Evolutionary conservation across 1,140 invertebrate genomes (phyloP), one percentile per base, ranked within the genome.

Genomic region (Zaprionus kolodkinae): DNA sequence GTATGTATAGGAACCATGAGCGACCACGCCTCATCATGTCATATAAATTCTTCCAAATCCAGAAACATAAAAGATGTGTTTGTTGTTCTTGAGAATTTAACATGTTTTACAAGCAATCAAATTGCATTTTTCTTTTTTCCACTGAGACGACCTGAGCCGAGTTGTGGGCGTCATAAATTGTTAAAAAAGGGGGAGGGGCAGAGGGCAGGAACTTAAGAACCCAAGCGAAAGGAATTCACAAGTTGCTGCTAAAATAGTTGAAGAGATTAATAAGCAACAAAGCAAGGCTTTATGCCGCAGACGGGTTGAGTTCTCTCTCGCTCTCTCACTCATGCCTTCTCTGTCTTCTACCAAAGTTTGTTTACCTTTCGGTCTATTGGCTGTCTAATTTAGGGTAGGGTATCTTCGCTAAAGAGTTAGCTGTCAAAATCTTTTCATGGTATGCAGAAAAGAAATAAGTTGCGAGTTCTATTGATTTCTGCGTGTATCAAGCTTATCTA

Each of bases 81-180:
- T 66, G 67, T 69, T 17, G 45, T 50, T 50, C 21, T 50, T 79
- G 71, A 79, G 83, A 86, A 89, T 74, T 76, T 73, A 81, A 89
- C 85, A 88, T 88, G 85, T 89, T 88, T 88, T 83, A 88, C 85
- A 88, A 89, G 85, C 81, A 85, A 89, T 89, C 83, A 89, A 88
- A 88, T 88, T 89, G 85, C 85, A 89, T 89, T 89, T 88, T 83
- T n/a, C n/a, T 84, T 89, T 88, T 83, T 21, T 21, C 81, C 85
- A 88, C 6, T 13, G 17, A 25, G 45, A 50, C 40, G 45, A 50
- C 17, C 45, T 50, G 17, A 21, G 45, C 10, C 17, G 40, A 38
- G 57, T 60, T 38, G 65, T 76, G 63, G 62, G 72, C 65, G 83
- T 86, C 83, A 74, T 86, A 88, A 86, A 86, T 81, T 48, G 65